phyloP scores from a whole-genome alignment of 2,888 invertebrate genomes.

The Drosophila vallismaia region DNA sequence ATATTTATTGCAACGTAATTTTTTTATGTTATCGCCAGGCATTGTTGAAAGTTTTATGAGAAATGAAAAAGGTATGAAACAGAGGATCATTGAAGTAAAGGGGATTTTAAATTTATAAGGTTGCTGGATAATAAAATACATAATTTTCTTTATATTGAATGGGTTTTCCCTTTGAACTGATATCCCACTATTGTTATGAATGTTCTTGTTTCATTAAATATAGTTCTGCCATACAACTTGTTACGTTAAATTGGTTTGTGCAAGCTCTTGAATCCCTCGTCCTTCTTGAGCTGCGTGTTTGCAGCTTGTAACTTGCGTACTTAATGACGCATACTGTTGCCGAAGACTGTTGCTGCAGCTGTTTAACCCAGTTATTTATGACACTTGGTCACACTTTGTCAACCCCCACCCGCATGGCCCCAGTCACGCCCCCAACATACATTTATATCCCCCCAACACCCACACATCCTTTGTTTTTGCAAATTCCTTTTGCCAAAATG shows the following conservation, averaged over 20 bases:
- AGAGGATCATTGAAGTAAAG: background rate
- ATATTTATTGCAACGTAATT: conserved; percentile 46
- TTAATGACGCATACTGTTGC: conserved; percentile 67
- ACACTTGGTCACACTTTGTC: conserved; percentile 57
- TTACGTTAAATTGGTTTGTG: background rate
- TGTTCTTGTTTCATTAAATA: background rate
- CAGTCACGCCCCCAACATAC: conserved; percentile 5
- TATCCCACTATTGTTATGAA: background rate
- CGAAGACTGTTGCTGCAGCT: conserved; percentile 60
- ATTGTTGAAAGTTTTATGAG: conserved; percentile 26
- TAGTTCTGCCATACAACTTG: background rate
- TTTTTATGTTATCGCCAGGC: conserved; percentile 21
- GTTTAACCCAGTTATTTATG: conserved; percentile 74
- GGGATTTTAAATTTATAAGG: background rate
- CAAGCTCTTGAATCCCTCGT: conserved; percentile 13
- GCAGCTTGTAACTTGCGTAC: conserved; percentile 61
- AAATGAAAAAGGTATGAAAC: background rate
- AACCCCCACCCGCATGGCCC: background rate
- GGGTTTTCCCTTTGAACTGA: background rate
- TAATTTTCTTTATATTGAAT: background rate
- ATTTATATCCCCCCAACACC: conserved; percentile 10
- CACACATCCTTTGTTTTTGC: conserved; percentile 35
- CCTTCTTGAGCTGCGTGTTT: conserved; percentile 53
- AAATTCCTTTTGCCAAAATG: conserved; percentile 70
- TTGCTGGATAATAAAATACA: background rate